phyloP scores from a whole-genome alignment of 2,113 vertebrate genomes.

The Amblyornis subalaris region DNA sequence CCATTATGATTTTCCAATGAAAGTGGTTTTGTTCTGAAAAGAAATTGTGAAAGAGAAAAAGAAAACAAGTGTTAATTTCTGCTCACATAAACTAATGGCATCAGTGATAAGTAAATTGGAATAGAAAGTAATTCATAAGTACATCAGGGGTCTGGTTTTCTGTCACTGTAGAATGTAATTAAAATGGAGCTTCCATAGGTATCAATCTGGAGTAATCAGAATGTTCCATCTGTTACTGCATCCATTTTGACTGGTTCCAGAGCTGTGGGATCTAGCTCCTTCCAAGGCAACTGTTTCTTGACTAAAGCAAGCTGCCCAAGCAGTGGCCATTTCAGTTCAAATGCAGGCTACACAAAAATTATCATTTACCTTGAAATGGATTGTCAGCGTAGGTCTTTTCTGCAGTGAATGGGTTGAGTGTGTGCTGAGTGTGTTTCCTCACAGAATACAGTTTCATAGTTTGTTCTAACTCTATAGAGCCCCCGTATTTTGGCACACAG shows the following conservation, averaged over 20 bases:
- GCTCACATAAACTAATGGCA: constrained; percentile 9
- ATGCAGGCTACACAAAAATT: background rate
- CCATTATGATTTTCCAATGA: background rate
- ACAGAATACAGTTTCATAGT: background rate
- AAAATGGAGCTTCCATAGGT: constrained; percentile 6
- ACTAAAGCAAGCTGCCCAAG: background rate
- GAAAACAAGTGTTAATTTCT: constrained; percentile 20
- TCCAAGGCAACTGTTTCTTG: background rate
- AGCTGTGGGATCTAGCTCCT: background rate
- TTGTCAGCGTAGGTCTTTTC: background rate
- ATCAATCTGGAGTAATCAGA: constrained; percentile 36
- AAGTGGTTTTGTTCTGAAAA: background rate
- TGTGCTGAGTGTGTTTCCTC: background rate
- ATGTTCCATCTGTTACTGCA: constrained; percentile 18
- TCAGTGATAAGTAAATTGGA: constrained; percentile 60
- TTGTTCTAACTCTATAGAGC: background rate
- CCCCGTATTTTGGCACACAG: background rate
- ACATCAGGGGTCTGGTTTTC: constrained; percentile 64
- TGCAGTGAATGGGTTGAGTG: background rate
- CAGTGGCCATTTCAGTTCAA: background rate
- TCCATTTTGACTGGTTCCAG: constrained; percentile 19
- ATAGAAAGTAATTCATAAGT: constrained; percentile 67
- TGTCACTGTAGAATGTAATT: constrained; percentile 37
- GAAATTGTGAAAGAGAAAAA: background rate
- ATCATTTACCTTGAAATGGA: background rate